A percentile compares a stretch with the other conserved stretches of the same genome.
phyloP scores from a whole-genome alignment of 2,797 vertebrate species.

The Gadopsis bispinosus region DNA sequence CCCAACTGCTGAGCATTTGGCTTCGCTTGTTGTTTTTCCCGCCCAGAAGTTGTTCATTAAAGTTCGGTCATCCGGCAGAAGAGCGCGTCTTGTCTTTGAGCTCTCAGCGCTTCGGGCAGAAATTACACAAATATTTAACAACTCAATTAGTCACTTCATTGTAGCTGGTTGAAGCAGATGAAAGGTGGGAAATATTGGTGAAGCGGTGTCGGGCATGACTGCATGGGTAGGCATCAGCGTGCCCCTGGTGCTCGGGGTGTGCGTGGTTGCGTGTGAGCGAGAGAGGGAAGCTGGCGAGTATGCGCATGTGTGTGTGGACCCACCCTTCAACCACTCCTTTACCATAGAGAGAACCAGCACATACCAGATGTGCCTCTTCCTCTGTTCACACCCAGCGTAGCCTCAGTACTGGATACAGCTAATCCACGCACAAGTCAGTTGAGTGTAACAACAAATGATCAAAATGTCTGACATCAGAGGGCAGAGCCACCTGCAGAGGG shows the following conservation, averaged over 20 bases:
- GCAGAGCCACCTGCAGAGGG: not conserved
- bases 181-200: not conserved
- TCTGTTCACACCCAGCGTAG: slow-evolving; percentile 53
- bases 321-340: slow-evolving; percentile 77
- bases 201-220: slow-evolving; percentile 13
- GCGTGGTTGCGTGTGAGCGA: slow-evolving; percentile 25
- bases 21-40: not conserved
- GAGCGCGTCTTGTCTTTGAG: slow-evolving; percentile 2
- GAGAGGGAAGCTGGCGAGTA: not conserved
- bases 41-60: slow-evolving; percentile 22
- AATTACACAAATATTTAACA: slow-evolving; percentile 15
- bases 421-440: not conserved
- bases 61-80: slow-evolving; percentile 1
- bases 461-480: not conserved
- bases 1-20: not conserved
- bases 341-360: slow-evolving; percentile 45
- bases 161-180: not conserved
- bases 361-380: slow-evolving; percentile 71
- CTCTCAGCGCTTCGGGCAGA: slow-evolving; percentile 7
- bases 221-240: slow-evolving; percentile 11
- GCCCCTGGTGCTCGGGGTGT: not conserved
- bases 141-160: not conserved
- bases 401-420: not conserved
- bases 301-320: slow-evolving; percentile 43
- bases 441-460: not conserved